Percentiles rank a stretch among this genome's conserved stretches.
These are phyloP conservation scores for Lymantria monacha DNA, from an alignment of 2,888 invertebrate species.

Conservation along the genomic window DNA sequence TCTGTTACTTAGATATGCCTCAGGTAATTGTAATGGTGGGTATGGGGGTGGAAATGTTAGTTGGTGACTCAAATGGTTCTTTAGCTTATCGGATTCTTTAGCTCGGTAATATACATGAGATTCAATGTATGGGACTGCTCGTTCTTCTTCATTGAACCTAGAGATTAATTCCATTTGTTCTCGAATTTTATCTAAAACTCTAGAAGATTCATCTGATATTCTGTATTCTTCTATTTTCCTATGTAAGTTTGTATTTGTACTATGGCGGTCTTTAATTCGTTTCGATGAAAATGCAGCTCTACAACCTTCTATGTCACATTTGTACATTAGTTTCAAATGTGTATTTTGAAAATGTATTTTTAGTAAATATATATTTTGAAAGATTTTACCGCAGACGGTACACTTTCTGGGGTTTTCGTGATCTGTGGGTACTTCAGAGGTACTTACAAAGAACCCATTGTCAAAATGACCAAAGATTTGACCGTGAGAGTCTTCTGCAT, in stretches of 20 bases:
- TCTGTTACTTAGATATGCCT: conserved; percentile 64
- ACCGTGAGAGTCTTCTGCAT: conserved; percentile 83
- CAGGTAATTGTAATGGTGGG: conserved; percentile 62
- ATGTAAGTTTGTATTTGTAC: conserved; percentile 94
- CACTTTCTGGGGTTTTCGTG: conserved; percentile 95
- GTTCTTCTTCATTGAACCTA: conserved; percentile 88
- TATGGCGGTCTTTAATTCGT: conserved; percentile 95
- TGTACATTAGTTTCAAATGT: conserved; percentile 97
- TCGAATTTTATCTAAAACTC: conserved; percentile 80
- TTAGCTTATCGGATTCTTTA: conserved; percentile 63
- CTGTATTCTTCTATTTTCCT: conserved; percentile 87
- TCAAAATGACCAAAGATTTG: conserved; percentile 88
- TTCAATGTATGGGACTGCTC: conserved; percentile 81
- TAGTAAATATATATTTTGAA: conserved; percentile 95
- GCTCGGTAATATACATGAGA: conserved; percentile 70
- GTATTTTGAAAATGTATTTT: conserved; percentile 98
- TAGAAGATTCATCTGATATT: conserved; percentile 68
- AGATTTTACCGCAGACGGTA: conserved; percentile 95
- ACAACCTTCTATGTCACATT: conserved; percentile 96
- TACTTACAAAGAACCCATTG: conserved; percentile 86
- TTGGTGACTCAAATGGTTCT: conserved; percentile 51
- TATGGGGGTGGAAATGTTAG: conserved; percentile 60
- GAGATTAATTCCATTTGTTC: conserved; percentile 91
- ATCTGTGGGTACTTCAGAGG: conserved; percentile 93
- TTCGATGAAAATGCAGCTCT: conserved; percentile 97